Percentiles rank a stretch among this genome's conserved stretches.
phyloP scores from a whole-genome alignment of 2,888 invertebrate species.

The Chouioia cunea region DNA sequence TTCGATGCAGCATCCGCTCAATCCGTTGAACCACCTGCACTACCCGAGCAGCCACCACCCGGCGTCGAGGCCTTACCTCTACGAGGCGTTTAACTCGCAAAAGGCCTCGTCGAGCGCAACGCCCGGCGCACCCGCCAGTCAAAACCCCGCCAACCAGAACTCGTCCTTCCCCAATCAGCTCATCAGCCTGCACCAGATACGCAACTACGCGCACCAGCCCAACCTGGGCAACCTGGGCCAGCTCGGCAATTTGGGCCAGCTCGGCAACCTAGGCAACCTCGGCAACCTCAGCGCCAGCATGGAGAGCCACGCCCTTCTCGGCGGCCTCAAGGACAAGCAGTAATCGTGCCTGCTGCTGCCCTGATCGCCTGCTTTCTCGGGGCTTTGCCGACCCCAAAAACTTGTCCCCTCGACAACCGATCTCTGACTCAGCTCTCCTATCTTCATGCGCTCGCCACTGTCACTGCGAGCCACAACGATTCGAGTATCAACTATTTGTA shows the following conservation, averaged over 20 bases:
- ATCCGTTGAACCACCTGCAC: slow-evolving; percentile 72
- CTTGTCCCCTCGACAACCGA: slow-evolving; percentile 1
- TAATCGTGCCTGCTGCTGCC: not conserved
- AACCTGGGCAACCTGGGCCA: slow-evolving; percentile 69
- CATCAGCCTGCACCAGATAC: slow-evolving; percentile 95
- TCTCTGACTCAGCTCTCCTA: not conserved
- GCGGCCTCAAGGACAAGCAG: slow-evolving; percentile 63
- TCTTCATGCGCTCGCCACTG: not conserved
- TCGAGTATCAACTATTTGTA: slow-evolving; percentile 45
- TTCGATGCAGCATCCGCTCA: slow-evolving; percentile 74
- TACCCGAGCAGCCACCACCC: slow-evolving; percentile 66
- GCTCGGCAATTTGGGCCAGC: slow-evolving; percentile 62
- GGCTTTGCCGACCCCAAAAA: too few species aligned
- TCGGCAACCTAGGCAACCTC: slow-evolving; percentile 64
- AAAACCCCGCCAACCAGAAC: slow-evolving; percentile 71
- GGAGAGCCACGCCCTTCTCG: slow-evolving; percentile 65
- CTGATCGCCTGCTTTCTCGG: not conserved
- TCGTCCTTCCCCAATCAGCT: slow-evolving; percentile 88
- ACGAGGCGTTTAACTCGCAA: slow-evolving; percentile 91
- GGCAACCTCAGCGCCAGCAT: slow-evolving; percentile 65
- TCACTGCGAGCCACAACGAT: too few species aligned
- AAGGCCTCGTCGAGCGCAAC: slow-evolving; percentile 70
- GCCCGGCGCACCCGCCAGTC: slow-evolving; percentile 60
- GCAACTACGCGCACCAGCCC: slow-evolving; percentile 95
- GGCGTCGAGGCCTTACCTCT: slow-evolving; percentile 84